Evolutionary conservation across 2,888 invertebrate genomes (phyloP), one percentile per base, ranked within the genome.

Genomic region (Trissoscelio sp.): DNA sequence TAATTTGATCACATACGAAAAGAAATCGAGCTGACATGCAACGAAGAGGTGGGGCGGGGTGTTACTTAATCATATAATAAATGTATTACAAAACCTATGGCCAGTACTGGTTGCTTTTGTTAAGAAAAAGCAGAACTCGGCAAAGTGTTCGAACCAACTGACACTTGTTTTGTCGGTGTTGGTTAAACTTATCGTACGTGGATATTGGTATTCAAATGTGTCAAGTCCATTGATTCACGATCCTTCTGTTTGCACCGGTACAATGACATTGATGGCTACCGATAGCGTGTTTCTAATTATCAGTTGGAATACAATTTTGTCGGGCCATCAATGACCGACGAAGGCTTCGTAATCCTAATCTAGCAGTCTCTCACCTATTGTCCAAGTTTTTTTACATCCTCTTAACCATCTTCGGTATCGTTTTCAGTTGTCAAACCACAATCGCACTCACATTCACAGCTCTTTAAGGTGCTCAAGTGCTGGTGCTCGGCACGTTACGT

Each of bases 151-250:
- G 12, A 46, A 80, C 64, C 48, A 58, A 62, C 51, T 82, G 18
- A 46, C 62, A 55, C 62, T 75, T 42, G 51, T 48, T 72, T 58
- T 24, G 6, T 67, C 55, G 31, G 18, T 48, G 14, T 57, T 69
- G 57, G 57, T 58, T 46, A 58, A 48, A n/a, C n/a, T n/a, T n/a
- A n/a, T 84, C 79, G 70, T 57, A 37, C 55, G 67, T 53, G 28
- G 73, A 79, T 91, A 91, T 91, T 91, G 91, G 91, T 91, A 91
- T 91, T 91, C 91, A 91, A 91, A 91, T 91, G 91, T 89, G 87
- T 86, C 79, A 84, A 84, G 84, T 86, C 83, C 77, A 82, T 79
- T 82, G 82, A 37, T 55, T 79, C 58, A 70, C 82, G 80, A 73
- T 77, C 75, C 79, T 82, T 79, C 79, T 24, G 67, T 66, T 79